Conservation (phyloP, 2,888 invertebrate species). For the Aquatica leii region DNA sequence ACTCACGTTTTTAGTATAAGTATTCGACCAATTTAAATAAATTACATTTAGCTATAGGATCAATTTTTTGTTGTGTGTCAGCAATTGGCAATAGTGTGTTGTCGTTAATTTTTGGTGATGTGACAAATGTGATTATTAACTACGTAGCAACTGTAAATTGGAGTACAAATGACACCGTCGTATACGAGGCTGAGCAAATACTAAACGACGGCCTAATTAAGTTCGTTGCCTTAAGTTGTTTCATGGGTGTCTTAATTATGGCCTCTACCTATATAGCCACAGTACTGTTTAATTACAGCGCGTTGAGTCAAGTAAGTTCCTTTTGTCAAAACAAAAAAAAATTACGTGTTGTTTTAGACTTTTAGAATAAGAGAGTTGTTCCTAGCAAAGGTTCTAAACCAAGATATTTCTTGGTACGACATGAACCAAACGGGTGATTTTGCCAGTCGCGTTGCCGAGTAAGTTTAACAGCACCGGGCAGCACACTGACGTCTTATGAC, state of each 20-base stretch:
- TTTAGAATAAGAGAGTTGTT: constrained; percentile 71
- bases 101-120: constrained; percentile 72
- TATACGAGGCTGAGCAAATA: constrained; percentile 53
- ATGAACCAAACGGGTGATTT: constrained; percentile 76
- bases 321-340: no score
- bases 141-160: constrained; percentile 40
- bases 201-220: constrained; percentile 63
- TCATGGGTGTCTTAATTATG: constrained; percentile 69
- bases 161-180: constrained; percentile 2
- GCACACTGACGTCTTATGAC: no score
- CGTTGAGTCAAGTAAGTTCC: constrained; percentile 70
- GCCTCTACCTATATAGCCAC: constrained; percentile 71
- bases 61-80: constrained; percentile 65
- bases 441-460: constrained; percentile 79
- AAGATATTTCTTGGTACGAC: constrained; percentile 80
- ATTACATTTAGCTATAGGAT: constrained; percentile 66
- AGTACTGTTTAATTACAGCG: constrained; percentile 73
- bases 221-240: constrained; percentile 70
- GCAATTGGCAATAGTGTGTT: constrained; percentile 74
- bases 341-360: constrained; percentile 60
- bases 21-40: constrained; percentile 70
- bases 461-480: no score
- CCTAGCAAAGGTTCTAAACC: constrained; percentile 72
- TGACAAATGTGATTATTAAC: constrained; percentile 68
- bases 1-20: constrained; percentile 74